phyloP scores from a whole-genome alignment of 2,113 vertebrate genomes.

The Ranitomeya imitator region DNA sequence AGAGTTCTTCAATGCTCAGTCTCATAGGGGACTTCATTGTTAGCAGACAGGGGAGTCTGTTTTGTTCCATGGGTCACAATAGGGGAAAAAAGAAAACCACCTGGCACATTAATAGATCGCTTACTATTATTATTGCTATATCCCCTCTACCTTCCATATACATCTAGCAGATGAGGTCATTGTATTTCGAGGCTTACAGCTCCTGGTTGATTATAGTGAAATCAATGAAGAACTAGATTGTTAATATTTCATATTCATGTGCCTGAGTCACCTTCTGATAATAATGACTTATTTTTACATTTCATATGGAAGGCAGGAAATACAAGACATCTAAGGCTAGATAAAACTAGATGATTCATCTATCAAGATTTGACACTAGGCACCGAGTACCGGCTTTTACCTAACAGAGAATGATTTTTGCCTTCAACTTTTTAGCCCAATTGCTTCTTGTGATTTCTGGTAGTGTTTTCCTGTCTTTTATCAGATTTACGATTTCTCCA shows the following conservation, averaged over 20 bases:
- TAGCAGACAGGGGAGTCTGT: not conserved
- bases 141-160: not conserved
- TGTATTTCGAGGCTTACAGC: not conserved
- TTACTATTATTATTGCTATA: not conserved
- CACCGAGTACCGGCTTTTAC: not conserved
- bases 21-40: not conserved
- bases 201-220: not conserved
- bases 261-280: not conserved
- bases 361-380: not conserved
- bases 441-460: not conserved
- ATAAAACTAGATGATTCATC: not conserved
- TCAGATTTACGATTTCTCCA: too few relatives aligned
- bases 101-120: not conserved
- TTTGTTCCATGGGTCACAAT: not conserved
- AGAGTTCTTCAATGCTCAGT: not conserved
- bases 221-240: not conserved
- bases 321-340: not conserved
- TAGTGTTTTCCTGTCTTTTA: not conserved
- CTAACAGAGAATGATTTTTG: not conserved
- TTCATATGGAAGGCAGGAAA: not conserved
- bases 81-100: not conserved
- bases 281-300: not conserved
- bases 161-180: not conserved
- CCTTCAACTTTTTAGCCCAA: not conserved
- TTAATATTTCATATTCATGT: not conserved